Percentiles rank a stretch among this genome's conserved stretches.
phyloP scores from a whole-genome alignment of 2,888 invertebrate species.

The Andricus curvator region DNA sequence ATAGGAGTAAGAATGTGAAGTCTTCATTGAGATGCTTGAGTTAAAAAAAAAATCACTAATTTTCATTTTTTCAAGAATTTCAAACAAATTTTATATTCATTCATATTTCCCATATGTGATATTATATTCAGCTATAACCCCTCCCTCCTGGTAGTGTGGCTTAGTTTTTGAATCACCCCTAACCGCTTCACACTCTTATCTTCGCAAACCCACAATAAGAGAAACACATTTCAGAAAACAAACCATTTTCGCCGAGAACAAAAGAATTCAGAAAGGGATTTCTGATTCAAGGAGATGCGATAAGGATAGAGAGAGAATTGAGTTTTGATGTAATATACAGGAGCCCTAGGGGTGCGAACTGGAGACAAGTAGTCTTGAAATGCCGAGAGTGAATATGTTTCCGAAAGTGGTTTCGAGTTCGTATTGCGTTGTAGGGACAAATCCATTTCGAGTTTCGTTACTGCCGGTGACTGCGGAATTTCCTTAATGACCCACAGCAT shows the following conservation, averaged over 20 bases:
- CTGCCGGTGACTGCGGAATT: slow-evolving; percentile 63
- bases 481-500: slow-evolving; percentile 64
- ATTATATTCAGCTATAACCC: too few relatives aligned
- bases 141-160: too few relatives aligned
- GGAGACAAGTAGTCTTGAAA: slow-evolving; percentile 22
- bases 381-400: slow-evolving; percentile 35
- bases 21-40: too few relatives aligned
- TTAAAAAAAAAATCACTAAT: too few relatives aligned
- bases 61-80: too few relatives aligned
- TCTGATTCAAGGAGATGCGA: slow-evolving; percentile 55
- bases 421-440: slow-evolving; percentile 62
- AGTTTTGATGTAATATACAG: slow-evolving; percentile 9
- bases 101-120: too few relatives aligned
- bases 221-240: not conserved
- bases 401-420: slow-evolving; percentile 35
- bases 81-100: too few relatives aligned
- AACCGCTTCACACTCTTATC: not conserved
- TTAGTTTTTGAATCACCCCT: not conserved
- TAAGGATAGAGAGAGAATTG: slow-evolving; percentile 16
- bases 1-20: too few relatives aligned
- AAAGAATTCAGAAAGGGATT: slow-evolving; percentile 43
- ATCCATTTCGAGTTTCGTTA: slow-evolving; percentile 67
- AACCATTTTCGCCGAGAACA: not conserved
- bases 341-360: slow-evolving; percentile 19
- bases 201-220: not conserved